Evolutionary conservation across 2,113 vertebrate genomes (phyloP).

Genomic region (Ivindomyrus marchei): DNA sequence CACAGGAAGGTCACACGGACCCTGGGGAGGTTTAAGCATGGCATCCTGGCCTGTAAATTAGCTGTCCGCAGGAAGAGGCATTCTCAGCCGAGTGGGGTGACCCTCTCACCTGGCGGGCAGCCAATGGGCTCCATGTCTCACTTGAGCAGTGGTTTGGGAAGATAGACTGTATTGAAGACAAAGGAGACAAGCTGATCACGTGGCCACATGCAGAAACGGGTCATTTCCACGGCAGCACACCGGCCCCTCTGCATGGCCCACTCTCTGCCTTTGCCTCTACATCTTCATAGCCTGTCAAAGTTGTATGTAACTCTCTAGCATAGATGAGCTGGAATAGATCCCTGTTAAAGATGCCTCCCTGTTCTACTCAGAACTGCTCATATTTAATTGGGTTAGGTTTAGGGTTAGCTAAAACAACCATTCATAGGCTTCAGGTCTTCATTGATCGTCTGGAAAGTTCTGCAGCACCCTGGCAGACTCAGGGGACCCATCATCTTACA

Average conservation of each 20-base stretch:
- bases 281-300: not conserved
- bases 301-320: not conserved
- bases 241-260: not conserved
- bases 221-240: not conserved
- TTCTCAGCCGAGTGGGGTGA: not conserved
- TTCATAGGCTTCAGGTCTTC: not conserved
- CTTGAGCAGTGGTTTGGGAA: not conserved
- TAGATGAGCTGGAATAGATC: not conserved
- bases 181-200: not conserved
- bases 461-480: not conserved
- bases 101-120: not conserved
- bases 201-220: not conserved
- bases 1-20: not conserved
- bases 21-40: not conserved
- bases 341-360: not conserved
- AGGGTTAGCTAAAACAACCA: not conserved
- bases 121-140: not conserved
- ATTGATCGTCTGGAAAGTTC: not conserved
- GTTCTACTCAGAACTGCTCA: not conserved
- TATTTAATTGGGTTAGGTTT: not conserved
- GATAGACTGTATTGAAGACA: not conserved
- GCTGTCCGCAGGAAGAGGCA: not conserved
- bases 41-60: not conserved
- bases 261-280: not conserved
- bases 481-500: not conserved